phyloP scores from a whole-genome alignment of 2,113 vertebrate genomes.

The Vanacampus margaritifer region DNA sequence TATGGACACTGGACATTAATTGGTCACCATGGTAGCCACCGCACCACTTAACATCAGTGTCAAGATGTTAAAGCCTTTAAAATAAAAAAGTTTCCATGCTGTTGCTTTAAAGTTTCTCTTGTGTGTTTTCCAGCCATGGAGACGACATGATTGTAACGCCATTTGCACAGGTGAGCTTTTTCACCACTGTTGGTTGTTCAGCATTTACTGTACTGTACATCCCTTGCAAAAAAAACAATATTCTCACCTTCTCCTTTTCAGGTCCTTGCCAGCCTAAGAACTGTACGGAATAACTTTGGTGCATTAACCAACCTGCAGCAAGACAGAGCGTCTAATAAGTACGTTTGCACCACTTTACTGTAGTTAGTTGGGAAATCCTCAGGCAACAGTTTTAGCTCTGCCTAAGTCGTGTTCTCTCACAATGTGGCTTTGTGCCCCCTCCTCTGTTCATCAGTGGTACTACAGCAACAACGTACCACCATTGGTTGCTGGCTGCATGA shows the following conservation, averaged over 20 bases:
- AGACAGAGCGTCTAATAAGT: conserved; percentile 94
- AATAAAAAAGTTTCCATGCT: neutral
- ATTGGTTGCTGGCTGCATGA: neutral
- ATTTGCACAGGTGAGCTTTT: conserved; percentile 93
- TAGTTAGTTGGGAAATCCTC: neutral
- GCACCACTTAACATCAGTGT: too few relatives aligned
- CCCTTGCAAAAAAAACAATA: neutral
- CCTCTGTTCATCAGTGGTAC: conserved; percentile 45
- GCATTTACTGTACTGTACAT: neutral
- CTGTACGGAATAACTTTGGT: conserved; percentile 98
- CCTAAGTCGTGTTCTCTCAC: neutral
- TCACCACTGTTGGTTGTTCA: neutral
- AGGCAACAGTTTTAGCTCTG: neutral
- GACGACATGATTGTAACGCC: conserved; percentile 99
- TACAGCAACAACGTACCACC: conserved; percentile 38
- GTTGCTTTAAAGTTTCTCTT: conserved; percentile 9
- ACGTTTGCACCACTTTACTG: conserved; percentile 53
- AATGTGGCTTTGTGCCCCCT: conserved; percentile 28
- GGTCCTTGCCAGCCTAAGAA: conserved; percentile 97
- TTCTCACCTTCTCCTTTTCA: conserved; percentile 42
- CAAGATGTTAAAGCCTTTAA: too few relatives aligned
- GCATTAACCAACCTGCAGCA: conserved; percentile 95
- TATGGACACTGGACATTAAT: too few relatives aligned
- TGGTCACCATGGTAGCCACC: too few relatives aligned
- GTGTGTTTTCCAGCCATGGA: conserved; percentile 85